Evolutionary conservation across 2,797 vertebrate genomes (phyloP).

Genomic region (Sebastes matsubarae): DNA sequence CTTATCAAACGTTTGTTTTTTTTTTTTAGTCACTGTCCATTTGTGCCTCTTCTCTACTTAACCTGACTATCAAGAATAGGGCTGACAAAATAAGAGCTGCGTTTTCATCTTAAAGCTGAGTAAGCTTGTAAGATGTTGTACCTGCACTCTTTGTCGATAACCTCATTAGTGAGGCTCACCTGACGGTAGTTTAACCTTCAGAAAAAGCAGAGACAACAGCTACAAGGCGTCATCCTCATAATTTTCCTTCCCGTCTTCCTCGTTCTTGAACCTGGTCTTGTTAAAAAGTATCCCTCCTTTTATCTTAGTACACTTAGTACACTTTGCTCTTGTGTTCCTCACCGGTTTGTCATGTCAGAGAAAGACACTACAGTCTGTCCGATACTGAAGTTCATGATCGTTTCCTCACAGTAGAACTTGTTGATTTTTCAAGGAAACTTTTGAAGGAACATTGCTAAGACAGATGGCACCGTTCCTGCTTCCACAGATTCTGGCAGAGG

Average conservation of each 20-base stretch:
- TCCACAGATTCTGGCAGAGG: conserved; percentile 2
- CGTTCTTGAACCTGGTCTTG: conserved; percentile 31
- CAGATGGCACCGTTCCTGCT: background rate
- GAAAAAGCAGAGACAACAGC: conserved; percentile 7
- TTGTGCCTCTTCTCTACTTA: conserved; percentile 22
- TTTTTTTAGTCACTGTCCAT: conserved; percentile 2
- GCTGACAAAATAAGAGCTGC: conserved; percentile 17
- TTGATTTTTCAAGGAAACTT: conserved; percentile 18
- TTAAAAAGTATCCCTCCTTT: conserved; percentile 30
- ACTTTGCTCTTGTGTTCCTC: conserved; percentile 6
- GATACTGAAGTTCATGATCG: background rate
- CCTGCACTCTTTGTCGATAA: conserved; percentile 37
- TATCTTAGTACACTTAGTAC: background rate
- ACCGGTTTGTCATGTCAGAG: background rate
- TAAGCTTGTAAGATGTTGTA: conserved; percentile 6
- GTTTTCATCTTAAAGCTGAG: conserved; percentile 16
- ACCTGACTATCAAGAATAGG: conserved; percentile 1
- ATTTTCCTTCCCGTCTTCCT: background rate
- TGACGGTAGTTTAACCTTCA: conserved; percentile 32
- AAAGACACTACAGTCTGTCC: background rate
- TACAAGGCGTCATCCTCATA: background rate
- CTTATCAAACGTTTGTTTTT: background rate
- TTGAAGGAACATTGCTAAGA: background rate
- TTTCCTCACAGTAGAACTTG: background rate
- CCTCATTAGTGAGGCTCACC: conserved; percentile 31